phyloP scores from a whole-genome alignment of 1,140 invertebrate genomes.

The Achatina immaculata region DNA sequence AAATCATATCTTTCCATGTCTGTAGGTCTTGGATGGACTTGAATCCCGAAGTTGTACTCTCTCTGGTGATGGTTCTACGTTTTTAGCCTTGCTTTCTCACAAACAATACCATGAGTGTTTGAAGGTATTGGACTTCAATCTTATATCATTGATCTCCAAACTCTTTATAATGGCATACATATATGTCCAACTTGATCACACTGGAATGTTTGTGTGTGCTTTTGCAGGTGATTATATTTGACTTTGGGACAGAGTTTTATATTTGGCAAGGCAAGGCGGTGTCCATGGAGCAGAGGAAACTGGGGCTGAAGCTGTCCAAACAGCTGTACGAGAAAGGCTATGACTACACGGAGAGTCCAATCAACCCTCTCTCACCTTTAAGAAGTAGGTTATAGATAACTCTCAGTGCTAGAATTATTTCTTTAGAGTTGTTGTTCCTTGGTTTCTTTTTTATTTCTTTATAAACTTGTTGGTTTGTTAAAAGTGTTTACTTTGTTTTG shows the following conservation, averaged over 20 bases:
- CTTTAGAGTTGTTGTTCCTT: not conserved
- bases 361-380: slow-evolving; percentile 78
- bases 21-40: too few relatives aligned
- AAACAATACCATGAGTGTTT: too few relatives aligned
- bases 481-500: not conserved
- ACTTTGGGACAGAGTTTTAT: slow-evolving; percentile 95
- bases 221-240: slow-evolving; percentile 81
- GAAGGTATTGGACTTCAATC: too few relatives aligned
- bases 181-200: too few relatives aligned
- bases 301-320: slow-evolving; percentile 81
- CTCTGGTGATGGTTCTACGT: too few relatives aligned
- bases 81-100: too few relatives aligned
- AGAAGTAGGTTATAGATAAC: slow-evolving; percentile 48
- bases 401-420: not conserved
- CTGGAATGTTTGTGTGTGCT: too few relatives aligned
- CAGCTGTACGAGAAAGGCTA: slow-evolving; percentile 86
- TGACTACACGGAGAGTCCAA: slow-evolving; percentile 85
- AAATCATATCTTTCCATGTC: too few relatives aligned
- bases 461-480: too few relatives aligned
- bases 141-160: too few relatives aligned
- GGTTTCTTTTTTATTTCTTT: not conserved
- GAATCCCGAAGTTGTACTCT: too few relatives aligned
- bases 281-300: slow-evolving; percentile 78
- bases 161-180: too few relatives aligned
- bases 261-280: slow-evolving; percentile 94